Percentiles rank a stretch among this genome's conserved stretches.
Evolutionary conservation across 2,797 vertebrate species (phyloP).

Genomic region (Hydrolagus colliei): DNA sequence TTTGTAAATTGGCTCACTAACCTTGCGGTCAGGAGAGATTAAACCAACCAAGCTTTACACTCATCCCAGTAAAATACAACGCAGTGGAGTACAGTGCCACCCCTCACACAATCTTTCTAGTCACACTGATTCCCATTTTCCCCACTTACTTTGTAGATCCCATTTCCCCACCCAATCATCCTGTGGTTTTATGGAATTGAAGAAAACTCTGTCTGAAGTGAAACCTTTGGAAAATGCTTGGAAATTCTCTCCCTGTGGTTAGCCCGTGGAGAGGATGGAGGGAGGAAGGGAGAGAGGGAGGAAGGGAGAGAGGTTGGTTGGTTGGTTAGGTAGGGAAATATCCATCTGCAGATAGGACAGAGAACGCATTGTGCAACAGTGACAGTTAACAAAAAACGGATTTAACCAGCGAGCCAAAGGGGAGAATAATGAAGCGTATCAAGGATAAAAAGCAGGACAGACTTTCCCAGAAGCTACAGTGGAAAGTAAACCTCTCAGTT

Average conservation of each 20-base stretch:
- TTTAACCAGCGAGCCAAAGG: background rate
- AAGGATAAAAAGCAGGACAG: conserved; percentile 11
- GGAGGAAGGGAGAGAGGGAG: too few relatives aligned
- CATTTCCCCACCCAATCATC: background rate
- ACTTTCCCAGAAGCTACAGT: conserved; percentile 24
- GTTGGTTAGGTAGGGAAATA: background rate
- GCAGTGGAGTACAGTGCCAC: too few relatives aligned
- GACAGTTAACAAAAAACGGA: background rate
- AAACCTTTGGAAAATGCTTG: background rate
- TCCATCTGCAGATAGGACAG: conserved; percentile 25
- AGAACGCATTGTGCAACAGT: background rate
- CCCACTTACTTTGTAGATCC: background rate
- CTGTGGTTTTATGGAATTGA: background rate
- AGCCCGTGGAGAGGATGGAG: too few relatives aligned
- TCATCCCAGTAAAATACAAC: too few relatives aligned
- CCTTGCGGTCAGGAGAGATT: too few relatives aligned
- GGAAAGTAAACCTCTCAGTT: conserved; percentile 17
- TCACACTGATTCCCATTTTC: background rate
- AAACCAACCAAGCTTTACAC: too few relatives aligned
- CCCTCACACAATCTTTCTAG: too few relatives aligned
- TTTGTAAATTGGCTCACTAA: too few relatives aligned
- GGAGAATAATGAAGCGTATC: conserved; percentile 14
- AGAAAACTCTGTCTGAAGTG: background rate
- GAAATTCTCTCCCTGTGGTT: background rate
- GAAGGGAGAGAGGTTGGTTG: too few relatives aligned